Base-by-base conservation (phyloP, 2,888 invertebrate species). In the Serrognathus titanus region DNA sequence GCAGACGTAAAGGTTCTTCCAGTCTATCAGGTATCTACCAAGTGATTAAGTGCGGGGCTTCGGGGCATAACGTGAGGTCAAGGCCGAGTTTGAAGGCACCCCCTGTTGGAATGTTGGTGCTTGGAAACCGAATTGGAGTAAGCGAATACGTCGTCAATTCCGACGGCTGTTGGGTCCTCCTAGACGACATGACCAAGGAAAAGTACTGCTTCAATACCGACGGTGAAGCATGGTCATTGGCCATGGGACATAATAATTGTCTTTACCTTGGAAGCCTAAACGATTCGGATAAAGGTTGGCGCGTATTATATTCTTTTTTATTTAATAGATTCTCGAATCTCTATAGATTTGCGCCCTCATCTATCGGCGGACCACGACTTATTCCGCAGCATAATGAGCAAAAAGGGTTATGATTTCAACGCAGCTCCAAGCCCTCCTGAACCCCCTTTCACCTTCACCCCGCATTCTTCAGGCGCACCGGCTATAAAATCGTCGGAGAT, bases 41-140 rank as follows among this genome's bases (percentile, higher is more conserved):
- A 60, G 88, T 89, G 11, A 83, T 88, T 5, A 87, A 87, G 69
- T 89, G 89, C 73, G 89, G 89, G 1, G 86, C 87, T 36, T 88
- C 88, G 13, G 89, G 89, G 0, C 89, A 89, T 74, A 89, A 89
- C 70, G 85, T 90, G 46, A 79, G 89, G 47, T 83, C 84, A 59
- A 77, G 82, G 58, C 88, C 89, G 4, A 86, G 82, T 67, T 76
- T 89, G 49, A 86, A 85, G 71, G 86, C 88, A 2, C 81, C 85
- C 3, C 84, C 87, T 9, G 84, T 89, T 37, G 90, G 89, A 31
- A 76, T 77, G 75, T 75, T 90, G 20, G 84, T 84, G 2, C 78
- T 87, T 59, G 87, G 87, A 20, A 86, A 87, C 70, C 78, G 81
- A 51, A 80, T 89, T 54, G 82, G 81, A 41, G 84, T 85, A 46